These are phyloP conservation scores for Enhydra lutris DNA, from an alignment of 2,113 vertebrate genomes.

Conservation along the genomic window DNA sequence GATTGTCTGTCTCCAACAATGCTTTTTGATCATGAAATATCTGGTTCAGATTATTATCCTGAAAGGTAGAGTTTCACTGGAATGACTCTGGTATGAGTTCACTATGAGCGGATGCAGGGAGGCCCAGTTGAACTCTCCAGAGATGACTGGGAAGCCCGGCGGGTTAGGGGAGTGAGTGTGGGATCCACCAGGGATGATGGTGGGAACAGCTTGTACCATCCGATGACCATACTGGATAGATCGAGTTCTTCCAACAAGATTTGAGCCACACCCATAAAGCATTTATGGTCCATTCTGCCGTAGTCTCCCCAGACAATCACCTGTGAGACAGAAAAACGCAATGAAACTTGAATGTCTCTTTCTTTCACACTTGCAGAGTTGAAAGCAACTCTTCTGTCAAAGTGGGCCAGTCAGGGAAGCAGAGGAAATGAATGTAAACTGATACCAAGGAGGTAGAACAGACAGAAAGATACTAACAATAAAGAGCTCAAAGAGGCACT, in stretches of 20 bases:
- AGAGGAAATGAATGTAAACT: neutral
- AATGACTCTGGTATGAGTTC: conserved; percentile 80
- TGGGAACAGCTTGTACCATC: conserved; percentile 99
- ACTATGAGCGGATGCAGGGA: conserved; percentile 94
- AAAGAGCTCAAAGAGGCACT: neutral
- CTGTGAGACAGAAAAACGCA: conserved; percentile 79
- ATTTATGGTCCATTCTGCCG: conserved; percentile 99
- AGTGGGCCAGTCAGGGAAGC: neutral
- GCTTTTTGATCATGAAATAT: conserved; percentile 89
- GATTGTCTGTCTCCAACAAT: conserved; percentile 98
- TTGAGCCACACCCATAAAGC: conserved; percentile 99
- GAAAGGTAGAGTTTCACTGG: conserved; percentile 78
- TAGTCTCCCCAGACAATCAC: conserved; percentile 99
- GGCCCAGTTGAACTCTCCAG: conserved; percentile 96
- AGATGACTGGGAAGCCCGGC: conserved; percentile 96
- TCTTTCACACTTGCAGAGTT: neutral
- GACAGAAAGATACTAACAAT: neutral
- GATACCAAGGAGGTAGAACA: neutral
- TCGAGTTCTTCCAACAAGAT: conserved; percentile 98
- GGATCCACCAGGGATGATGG: conserved; percentile 98
- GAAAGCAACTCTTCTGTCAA: neutral
- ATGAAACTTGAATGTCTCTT: neutral
- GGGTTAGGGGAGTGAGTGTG: conserved; percentile 94
- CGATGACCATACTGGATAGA: conserved; percentile 97
- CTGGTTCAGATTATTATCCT: conserved; percentile 88